Base-by-base conservation (phyloP, 2,888 invertebrate species). In the Sinopyrophorus schimmeli region DNA sequence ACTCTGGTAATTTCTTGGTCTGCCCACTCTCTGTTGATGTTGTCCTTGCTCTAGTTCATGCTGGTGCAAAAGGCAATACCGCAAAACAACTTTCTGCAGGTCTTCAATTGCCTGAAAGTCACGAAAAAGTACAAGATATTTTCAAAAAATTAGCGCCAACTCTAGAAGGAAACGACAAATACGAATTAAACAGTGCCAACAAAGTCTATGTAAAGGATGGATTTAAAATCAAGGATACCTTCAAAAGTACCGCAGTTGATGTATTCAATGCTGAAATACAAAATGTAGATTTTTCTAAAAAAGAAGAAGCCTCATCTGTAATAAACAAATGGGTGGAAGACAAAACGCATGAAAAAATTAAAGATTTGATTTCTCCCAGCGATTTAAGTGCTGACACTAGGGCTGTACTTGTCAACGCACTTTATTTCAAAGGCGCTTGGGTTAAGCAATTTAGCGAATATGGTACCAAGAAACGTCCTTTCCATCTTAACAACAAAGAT, bases 221-320 rank as follows among this genome's bases (percentile, higher is more conserved):
- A 1, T 77, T 80, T 35, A 65, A 74, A n/a, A 59, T 89, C 2
- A 74, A 78, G n/a, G 63, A 77, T 0, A 65, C 74, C 9, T 82
- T 83, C 54, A 76, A 80, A 57, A 71, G 76, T 3, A 71, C 82
- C 24, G 82, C 87, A 0, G 63, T 74, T 5, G 75, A 80, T 15
- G 73, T 80, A 23, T 90, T 87, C 65, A 71, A 78, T 34, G 80
- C 86, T 1, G 78, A 76, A 3, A 76, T 83, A 2, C 78, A 84
- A 53, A 62, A 60, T 38, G 41, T 72, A 3, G 60, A 71, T 42
- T 68, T 66, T 26, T 10, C 1, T 2, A 14, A 44, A 16, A 34
- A 3, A 1, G 16, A 9, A 1, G 21, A 9, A 31, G 61, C 71
- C 0, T 64, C 69, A 0, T 14, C 42, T 2, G 47, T 21, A 2